Evolutionary conservation across 2,797 vertebrate genomes (phyloP).

Genomic region (Holocentrus rufus): DNA sequence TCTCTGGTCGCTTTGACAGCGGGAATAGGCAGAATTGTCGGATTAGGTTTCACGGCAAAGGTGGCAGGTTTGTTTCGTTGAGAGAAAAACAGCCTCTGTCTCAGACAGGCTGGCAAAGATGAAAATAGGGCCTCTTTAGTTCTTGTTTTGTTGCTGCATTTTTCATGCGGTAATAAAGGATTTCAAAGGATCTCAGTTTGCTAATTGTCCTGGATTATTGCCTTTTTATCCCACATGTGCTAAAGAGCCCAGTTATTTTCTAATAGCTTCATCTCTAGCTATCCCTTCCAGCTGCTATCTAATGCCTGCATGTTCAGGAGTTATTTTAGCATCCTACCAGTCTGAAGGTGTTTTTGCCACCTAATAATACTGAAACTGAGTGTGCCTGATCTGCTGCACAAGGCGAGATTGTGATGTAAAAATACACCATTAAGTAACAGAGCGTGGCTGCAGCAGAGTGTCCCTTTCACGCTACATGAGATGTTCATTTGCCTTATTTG

Average conservation of each 20-base stretch:
- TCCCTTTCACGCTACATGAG: no score
- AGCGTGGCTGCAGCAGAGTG: no score
- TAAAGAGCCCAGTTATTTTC: constrained; percentile 15
- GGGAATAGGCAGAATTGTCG: constrained; percentile 9
- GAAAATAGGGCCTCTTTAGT: not conserved
- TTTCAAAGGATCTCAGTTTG: no score
- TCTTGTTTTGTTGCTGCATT: constrained; percentile 12
- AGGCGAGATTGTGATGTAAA: no score
- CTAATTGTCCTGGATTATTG: constrained; percentile 27
- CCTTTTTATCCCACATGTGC: not conserved
- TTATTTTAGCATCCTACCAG: not conserved
- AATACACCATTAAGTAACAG: no score
- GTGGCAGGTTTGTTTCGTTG: constrained; percentile 1
- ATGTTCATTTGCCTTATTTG: no score
- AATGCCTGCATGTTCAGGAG: not conserved
- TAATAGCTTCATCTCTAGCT: not conserved
- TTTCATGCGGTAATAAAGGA: not conserved
- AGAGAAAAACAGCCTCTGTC: not conserved
- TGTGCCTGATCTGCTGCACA: no score
- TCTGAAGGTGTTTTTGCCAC: not conserved
- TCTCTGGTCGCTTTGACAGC: constrained; percentile 12
- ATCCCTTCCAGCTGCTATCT: not conserved
- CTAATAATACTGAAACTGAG: no score
- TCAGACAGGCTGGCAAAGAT: constrained; percentile 17
- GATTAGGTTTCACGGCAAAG: constrained; percentile 18